Percentiles rank a stretch among this genome's conserved stretches.
Conservation (phyloP, 2,797 vertebrate species). For the Gymnothorax javanicus region DNA sequence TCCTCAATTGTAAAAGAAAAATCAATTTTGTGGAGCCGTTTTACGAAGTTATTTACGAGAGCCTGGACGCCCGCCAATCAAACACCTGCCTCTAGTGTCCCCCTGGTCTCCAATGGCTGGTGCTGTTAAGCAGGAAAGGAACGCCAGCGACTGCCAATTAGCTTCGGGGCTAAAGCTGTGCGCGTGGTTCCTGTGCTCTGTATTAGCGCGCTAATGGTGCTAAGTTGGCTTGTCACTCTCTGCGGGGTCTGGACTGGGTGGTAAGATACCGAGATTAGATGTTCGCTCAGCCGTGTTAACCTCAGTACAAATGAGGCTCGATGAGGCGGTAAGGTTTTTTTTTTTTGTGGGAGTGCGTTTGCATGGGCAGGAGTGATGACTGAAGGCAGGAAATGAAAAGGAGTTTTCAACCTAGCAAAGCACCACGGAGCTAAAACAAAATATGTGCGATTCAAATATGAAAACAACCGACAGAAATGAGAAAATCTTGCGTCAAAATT, state of each 20-base stretch:
- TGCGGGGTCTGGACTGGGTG: not conserved
- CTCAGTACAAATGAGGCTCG: not conserved
- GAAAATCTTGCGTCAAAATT: not conserved
- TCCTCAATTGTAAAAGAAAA: not conserved
- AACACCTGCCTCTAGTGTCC: not conserved
- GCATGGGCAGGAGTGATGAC: not conserved
- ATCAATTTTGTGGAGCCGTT: not conserved
- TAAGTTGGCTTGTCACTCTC: not conserved
- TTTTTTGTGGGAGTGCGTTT: not conserved
- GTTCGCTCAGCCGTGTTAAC: not conserved
- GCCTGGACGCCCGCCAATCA: not conserved
- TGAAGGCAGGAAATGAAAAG: not conserved
- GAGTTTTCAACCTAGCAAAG: no score
- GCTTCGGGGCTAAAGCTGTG: not conserved
- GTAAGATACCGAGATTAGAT: not conserved
- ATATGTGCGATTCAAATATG: not conserved
- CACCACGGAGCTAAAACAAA: not conserved
- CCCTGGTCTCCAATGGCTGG: not conserved
- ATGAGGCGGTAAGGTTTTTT: not conserved
- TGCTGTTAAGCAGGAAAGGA: not conserved
- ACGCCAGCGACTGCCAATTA: not conserved
- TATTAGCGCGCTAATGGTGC: not conserved
- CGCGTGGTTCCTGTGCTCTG: not conserved
- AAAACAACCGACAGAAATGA: not conserved
- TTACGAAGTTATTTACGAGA: not conserved